Base-by-base conservation (phyloP, 1,140 invertebrate species). In the Oreohelix idahoensis region DNA sequence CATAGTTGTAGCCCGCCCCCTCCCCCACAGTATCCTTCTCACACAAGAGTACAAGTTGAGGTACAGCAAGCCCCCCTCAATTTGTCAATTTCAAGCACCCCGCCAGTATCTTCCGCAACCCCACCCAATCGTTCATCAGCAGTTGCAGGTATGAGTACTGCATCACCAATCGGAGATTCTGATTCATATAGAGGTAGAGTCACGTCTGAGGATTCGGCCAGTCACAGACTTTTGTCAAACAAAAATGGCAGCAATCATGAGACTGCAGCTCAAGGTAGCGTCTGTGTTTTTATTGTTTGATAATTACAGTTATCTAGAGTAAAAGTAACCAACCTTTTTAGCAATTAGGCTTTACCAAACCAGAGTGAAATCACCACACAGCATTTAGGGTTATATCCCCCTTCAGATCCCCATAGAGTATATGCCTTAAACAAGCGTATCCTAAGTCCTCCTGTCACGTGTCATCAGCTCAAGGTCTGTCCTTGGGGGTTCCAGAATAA, bases 61-160 rank as follows among this genome's bases (percentile, higher is more conserved):
- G 86, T 84, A 38, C 87, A 91, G 85, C 91, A 89, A 78, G 88
- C 88, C 79, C 91, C 87, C 70, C 88, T 90, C 82, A 92, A 89
- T 84, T 84, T 91, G 76, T 89, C 90, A 42, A 84, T 89, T 58
- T 87, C 87, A 49, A 88, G 83, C 77, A 82, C 81, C 51, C 75
- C 73, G 5, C 78, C 83, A 63, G 23, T 83, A 71, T 79, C 70
- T n/a, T 66, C 84, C 38, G 23, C 38, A 29, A 36, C 35, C 74
- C 29, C 53, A 53, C 66, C 35, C 70, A 80, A 58, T 84, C 75
- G 29, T 66, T 53, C 49, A 81, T 75, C 75, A 86, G 75, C 88
- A 90, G 73, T 87, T 87, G 80, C 83, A 32, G 8, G 29, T 66
- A 5, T 32, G 29, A 66, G 2, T n/a, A 32, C n/a, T 13, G 5